Conservation (phyloP, 2,797 vertebrate genomes). For the Xiphophorus birchmanni region DNA sequence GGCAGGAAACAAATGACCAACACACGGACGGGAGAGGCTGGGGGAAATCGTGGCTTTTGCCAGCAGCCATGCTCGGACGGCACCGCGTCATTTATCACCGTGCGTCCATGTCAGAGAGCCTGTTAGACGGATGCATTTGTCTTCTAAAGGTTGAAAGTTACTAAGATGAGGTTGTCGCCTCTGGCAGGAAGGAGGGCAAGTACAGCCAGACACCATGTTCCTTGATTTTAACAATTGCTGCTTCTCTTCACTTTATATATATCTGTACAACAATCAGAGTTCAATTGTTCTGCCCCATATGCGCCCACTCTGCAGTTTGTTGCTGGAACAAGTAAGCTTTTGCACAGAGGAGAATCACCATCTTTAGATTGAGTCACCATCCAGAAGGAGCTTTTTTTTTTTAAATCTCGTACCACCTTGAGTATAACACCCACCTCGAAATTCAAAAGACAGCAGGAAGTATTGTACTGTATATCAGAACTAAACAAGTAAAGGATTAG, state of each 20-base stretch:
- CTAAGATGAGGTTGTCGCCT: conserved; percentile 55
- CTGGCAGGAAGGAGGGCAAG: conserved; percentile 53
- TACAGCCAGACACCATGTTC: conserved; percentile 16
- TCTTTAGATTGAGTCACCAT: conserved; percentile 24
- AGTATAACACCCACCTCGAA: conserved; percentile 24
- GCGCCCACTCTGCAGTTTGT: conserved; percentile 3
- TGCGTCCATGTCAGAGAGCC: conserved; percentile 70
- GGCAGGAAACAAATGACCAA: conserved; percentile 71
- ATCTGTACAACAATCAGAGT: conserved; percentile 38
- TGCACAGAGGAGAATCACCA: conserved; percentile 7
- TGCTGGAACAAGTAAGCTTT: conserved; percentile 17
- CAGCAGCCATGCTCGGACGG: conserved; percentile 67
- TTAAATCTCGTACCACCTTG: conserved; percentile 17
- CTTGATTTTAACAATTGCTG: conserved; percentile 46
- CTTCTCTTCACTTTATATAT: conserved; percentile 37
- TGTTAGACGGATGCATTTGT: conserved; percentile 65
- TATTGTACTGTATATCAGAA: background rate
- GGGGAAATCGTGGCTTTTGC: conserved; percentile 33
- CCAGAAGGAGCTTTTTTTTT: conserved; percentile 12
- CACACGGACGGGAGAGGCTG: conserved; percentile 43
- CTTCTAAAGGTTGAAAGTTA: conserved; percentile 70
- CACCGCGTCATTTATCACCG: conserved; percentile 65
- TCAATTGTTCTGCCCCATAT: conserved; percentile 37
- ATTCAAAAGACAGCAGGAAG: conserved; percentile 6
- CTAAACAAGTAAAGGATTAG: background rate